Evolutionary conservation across 2,888 invertebrate species (phyloP).

Genomic region (Eupithecia subfuscata): DNA sequence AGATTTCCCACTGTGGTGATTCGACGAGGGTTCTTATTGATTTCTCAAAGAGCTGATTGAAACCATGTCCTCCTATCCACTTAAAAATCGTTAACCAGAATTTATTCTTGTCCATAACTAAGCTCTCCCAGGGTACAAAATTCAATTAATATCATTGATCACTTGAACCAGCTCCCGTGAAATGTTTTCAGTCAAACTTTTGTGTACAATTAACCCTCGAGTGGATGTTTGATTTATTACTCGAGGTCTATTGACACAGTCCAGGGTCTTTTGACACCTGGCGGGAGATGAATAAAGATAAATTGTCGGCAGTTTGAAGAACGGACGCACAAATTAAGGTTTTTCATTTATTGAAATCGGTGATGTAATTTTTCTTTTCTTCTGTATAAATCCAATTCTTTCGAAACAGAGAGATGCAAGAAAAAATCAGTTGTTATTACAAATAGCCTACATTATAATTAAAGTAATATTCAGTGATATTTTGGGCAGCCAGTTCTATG

Average conservation of each 20-base stretch:
- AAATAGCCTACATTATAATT: neutral
- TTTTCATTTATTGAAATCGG: neutral
- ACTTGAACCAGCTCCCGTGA: conserved; percentile 25
- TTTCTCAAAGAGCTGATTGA: too few species aligned
- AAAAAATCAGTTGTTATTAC: too few species aligned
- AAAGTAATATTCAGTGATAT: too few species aligned
- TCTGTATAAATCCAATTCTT: neutral
- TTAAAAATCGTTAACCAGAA: neutral
- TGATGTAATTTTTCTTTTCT: neutral
- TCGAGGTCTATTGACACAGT: conserved; percentile 14
- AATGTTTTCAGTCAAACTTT: conserved; percentile 33
- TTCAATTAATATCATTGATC: conserved; percentile 42
- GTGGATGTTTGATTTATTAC: conserved; percentile 27
- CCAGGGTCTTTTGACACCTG: conserved; percentile 9
- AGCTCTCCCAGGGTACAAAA: neutral
- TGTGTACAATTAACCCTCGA: conserved; percentile 33
- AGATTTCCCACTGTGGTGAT: too few species aligned
- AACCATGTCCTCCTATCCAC: neutral
- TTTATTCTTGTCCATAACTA: neutral
- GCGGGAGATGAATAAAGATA: conserved; percentile 5
- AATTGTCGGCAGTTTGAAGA: conserved; percentile 3
- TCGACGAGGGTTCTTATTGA: too few species aligned
- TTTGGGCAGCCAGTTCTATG: too few species aligned
- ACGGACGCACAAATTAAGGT: neutral
- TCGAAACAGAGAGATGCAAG: neutral